Percentiles rank a stretch among this genome's conserved stretches.
Conservation (phyloP, 2,888 invertebrate genomes). For the Malacosoma neustria region DNA sequence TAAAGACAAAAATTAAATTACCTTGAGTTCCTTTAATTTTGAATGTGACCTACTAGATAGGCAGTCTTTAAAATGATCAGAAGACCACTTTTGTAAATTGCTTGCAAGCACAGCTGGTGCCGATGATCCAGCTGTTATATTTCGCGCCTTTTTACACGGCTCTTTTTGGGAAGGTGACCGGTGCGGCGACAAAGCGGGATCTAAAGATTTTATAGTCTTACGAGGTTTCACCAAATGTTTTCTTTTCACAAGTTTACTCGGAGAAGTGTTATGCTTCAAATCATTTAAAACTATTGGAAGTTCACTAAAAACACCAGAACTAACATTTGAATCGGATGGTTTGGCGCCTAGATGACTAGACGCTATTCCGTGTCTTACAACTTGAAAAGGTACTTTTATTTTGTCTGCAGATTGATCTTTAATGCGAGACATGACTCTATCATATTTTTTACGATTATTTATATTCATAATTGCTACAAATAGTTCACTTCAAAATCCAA, state of each 20-base stretch:
- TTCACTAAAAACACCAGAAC: conserved; percentile 40
- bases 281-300: conserved; percentile 53
- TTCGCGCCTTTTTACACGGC: conserved; percentile 17
- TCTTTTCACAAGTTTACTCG: conserved; percentile 23
- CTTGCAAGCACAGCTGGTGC: conserved; percentile 31
- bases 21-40: conserved; percentile 51
- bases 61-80: conserved; percentile 35
- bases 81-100: conserved; percentile 31
- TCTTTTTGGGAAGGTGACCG: conserved; percentile 17
- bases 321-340: conserved; percentile 40
- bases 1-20: too few species aligned
- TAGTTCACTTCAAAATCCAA: too few species aligned
- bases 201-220: conserved; percentile 48
- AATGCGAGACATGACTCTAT: conserved; percentile 57
- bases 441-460: conserved; percentile 31
- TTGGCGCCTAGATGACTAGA: conserved; percentile 49
- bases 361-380: conserved; percentile 44
- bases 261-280: conserved; percentile 29
- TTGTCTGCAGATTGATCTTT: conserved; percentile 27
- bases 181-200: conserved; percentile 37
- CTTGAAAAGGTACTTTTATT: conserved; percentile 34
- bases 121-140: conserved; percentile 27
- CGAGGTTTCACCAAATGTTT: conserved; percentile 47
- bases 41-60: conserved; percentile 46
- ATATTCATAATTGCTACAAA: too few species aligned